A percentile compares a stretch with the other conserved stretches of the same genome.
Evolutionary conservation across 2,888 invertebrate genomes (phyloP).

Genomic region (Petrolisthes manimaculis): DNA sequence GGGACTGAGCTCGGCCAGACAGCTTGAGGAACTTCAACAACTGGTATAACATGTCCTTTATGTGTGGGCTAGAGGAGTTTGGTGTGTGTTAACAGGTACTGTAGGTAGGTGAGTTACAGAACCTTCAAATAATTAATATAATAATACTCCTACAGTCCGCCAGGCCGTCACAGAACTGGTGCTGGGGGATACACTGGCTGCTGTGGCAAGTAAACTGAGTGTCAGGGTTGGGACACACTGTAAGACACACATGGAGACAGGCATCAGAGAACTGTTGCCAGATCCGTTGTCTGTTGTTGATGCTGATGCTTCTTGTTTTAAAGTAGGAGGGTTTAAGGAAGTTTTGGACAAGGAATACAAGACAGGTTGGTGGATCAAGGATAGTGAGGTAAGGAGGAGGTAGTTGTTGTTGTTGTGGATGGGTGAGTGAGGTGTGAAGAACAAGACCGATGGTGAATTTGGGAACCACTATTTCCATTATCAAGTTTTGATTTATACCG

Average conservation of each 20-base stretch:
- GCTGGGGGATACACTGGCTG: constrained; percentile 76
- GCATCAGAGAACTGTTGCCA: constrained; percentile 45
- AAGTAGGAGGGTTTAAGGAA: too few relatives aligned
- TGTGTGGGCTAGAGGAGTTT: too few relatives aligned
- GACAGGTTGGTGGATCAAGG: constrained; percentile 5
- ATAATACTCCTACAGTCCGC: constrained; percentile 73
- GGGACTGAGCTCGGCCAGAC: too few relatives aligned
- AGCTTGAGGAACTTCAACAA: too few relatives aligned
- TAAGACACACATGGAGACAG: constrained; percentile 67
- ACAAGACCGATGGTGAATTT: neutral
- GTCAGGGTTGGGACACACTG: constrained; percentile 75
- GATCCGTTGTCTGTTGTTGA: constrained; percentile 39
- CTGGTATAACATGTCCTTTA: too few relatives aligned
- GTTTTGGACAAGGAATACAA: neutral
- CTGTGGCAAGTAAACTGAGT: constrained; percentile 74
- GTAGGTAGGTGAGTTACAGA: neutral
- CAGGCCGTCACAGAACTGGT: constrained; percentile 77
- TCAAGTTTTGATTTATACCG: too few relatives aligned
- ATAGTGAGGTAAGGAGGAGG: constrained; percentile 7
- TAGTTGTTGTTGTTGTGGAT: constrained; percentile 1
- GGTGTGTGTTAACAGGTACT: too few relatives aligned
- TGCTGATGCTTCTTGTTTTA: neutral
- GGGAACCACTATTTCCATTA: too few relatives aligned
- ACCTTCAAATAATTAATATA: neutral
- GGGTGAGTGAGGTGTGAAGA: neutral